Conservation (phyloP, 2,888 invertebrate genomes). For the Chloroclystis v-ata region DNA sequence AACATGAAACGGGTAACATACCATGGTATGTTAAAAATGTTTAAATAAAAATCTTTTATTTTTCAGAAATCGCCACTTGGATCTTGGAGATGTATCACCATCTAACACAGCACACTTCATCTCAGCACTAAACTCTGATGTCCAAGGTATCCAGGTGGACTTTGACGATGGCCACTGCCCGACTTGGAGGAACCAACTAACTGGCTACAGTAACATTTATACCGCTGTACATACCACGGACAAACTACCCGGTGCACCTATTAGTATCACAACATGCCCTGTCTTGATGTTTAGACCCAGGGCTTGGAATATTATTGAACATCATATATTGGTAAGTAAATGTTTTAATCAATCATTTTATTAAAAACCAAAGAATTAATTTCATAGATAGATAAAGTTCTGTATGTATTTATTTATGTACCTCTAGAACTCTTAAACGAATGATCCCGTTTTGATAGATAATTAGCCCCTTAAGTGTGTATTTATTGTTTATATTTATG, state of each 20-base stretch:
- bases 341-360: too few species aligned
- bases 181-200: constrained; percentile 82
- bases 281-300: constrained; percentile 82
- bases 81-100: constrained; percentile 82
- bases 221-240: constrained; percentile 67
- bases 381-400: too few species aligned
- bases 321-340: constrained; percentile 73
- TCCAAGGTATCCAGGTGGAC: constrained; percentile 81
- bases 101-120: constrained; percentile 77
- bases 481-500: too few species aligned
- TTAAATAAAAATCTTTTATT: too few species aligned
- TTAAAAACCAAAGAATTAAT: too few species aligned
- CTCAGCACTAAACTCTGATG: constrained; percentile 72
- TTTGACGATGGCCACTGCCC: constrained; percentile 87
- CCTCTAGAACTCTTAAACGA: too few species aligned
- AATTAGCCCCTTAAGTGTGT: too few species aligned
- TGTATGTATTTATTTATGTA: too few species aligned
- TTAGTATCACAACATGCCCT: constrained; percentile 74
- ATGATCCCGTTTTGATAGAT: too few species aligned
- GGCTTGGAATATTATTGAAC: constrained; percentile 86
- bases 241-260: constrained; percentile 68
- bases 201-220: constrained; percentile 79
- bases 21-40: too few species aligned
- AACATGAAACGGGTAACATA: too few species aligned
- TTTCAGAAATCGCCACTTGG: constrained; percentile 77